These are phyloP conservation scores for Hylia prasina DNA, from an alignment of 2,113 vertebrate species.

Conservation along the genomic window DNA sequence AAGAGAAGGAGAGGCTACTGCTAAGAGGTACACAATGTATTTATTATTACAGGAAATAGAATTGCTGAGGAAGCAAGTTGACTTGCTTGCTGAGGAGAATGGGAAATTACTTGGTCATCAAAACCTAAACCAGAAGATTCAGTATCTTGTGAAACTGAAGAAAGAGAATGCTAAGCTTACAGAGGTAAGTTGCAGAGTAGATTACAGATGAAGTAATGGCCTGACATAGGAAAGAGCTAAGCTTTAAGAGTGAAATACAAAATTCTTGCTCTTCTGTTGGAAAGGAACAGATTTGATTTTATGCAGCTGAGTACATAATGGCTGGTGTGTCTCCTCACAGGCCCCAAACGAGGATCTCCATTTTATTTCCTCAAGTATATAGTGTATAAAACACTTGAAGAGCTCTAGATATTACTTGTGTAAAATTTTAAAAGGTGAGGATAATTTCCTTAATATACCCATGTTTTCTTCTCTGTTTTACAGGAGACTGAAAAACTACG, in stretches of 20 bases:
- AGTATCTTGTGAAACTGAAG: conserved; percentile 93
- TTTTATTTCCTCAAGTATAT: not conserved
- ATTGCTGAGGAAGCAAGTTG: conserved; percentile 83
- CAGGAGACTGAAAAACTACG: conserved; percentile 84
- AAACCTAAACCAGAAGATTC: conserved; percentile 94
- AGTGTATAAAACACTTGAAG: not conserved
- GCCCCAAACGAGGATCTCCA: not conserved
- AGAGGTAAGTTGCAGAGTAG: conserved; percentile 73
- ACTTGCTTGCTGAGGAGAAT: conserved; percentile 87
- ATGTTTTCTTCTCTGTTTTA: not conserved
- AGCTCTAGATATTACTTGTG: not conserved
- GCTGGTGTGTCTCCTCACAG: not conserved
- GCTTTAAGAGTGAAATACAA: not conserved
- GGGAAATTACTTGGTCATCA: conserved; percentile 92
- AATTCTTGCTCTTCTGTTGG: not conserved
- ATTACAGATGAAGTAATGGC: not conserved
- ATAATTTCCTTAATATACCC: not conserved
- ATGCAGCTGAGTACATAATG: not conserved
- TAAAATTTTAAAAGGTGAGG: not conserved
- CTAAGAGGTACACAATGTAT: not conserved
- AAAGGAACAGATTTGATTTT: not conserved
- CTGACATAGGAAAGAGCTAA: not conserved
- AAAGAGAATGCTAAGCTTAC: conserved; percentile 86
- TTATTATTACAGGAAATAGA: conserved; percentile 79
- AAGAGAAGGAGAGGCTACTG: not conserved